A percentile compares a stretch with the other conserved stretches of the same genome.
Conservation (phyloP, 2,888 invertebrate genomes). For the Cenopis cana region DNA sequence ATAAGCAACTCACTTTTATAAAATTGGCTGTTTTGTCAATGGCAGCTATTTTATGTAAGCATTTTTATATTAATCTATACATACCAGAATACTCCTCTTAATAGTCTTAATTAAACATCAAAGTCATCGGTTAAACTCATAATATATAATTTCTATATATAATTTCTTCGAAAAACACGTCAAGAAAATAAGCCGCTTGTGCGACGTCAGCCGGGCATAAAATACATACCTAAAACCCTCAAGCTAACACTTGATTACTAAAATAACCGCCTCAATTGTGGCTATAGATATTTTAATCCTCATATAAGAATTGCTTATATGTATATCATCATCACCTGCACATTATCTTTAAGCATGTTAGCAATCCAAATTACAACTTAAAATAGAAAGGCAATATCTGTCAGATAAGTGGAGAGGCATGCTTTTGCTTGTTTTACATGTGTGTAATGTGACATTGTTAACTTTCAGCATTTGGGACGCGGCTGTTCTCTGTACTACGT, state of each 20-base stretch:
- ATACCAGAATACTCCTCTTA: neutral
- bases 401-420: neutral
- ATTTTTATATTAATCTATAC: constrained; percentile 45
- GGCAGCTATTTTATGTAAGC: constrained; percentile 97
- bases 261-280: no score
- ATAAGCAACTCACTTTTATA: constrained; percentile 83
- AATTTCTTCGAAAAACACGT: neutral
- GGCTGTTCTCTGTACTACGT: constrained; percentile 96
- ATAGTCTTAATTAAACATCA: neutral
- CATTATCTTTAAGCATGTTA: neutral
- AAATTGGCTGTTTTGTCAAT: constrained; percentile 94
- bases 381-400: neutral
- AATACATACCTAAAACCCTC: neutral
- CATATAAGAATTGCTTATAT: neutral
- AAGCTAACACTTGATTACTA: neutral
- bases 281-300: no score
- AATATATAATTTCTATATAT: no score
- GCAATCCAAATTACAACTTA: neutral
- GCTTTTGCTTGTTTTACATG: neutral
- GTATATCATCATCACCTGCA: no score
- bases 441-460: constrained; percentile 2
- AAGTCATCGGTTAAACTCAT: neutral
- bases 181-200: neutral
- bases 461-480: constrained; percentile 94
- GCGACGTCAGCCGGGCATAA: neutral